Base-by-base conservation (phyloP, 2,888 invertebrate species). In the Aphrophora alni region DNA sequence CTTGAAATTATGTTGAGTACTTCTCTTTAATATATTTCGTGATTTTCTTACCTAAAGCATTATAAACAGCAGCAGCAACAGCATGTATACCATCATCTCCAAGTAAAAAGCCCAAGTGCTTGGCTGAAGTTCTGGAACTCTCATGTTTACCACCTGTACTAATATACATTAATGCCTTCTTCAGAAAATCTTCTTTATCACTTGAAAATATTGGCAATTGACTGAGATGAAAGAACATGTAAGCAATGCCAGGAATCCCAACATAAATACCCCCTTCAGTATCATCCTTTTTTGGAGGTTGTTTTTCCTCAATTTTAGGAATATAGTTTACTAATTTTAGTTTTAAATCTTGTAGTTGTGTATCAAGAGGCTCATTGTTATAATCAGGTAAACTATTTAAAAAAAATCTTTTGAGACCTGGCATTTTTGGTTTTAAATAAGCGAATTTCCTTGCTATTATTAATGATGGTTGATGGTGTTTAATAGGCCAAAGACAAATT, bases 71-170 rank as follows among this genome's bases (percentile, higher is more conserved):
- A 0, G 93, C 90, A 0, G 93, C 93, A 0, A 95, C 89, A 0
- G 95, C 95, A 86, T 92, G 93, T 4, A 94, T 92, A 0, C 97
- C 97, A 12, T 93, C 93, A 86, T 93, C 93, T 1, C 96, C 96
- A n/a, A 95, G 90, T 17, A 96, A 87, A 87, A 96, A 95, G 0
- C 93, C 92, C 17, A 92, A 93, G 73, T 91, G 89, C 82, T 94
- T 93, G n/a, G 88, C 85, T 85, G 90, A 87, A 82, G 89, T 90
- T 71, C 88, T 81, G 77, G 72, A 88, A n/a, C 88, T 86, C 10
- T 89, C 89, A 78, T 90, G 90, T 59, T 90, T 89, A 81, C 94
- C 87, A 0, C 93, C 92, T 12, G 92, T 92, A 77, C 90, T 89
- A 24, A 94, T 88, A 86, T 94, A 94, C 76, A 92, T 90, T 1